Percentiles rank a stretch among this genome's conserved stretches.
Evolutionary conservation across 2,113 vertebrate genomes (phyloP).

Genomic region (Vulpes ferrilata): DNA sequence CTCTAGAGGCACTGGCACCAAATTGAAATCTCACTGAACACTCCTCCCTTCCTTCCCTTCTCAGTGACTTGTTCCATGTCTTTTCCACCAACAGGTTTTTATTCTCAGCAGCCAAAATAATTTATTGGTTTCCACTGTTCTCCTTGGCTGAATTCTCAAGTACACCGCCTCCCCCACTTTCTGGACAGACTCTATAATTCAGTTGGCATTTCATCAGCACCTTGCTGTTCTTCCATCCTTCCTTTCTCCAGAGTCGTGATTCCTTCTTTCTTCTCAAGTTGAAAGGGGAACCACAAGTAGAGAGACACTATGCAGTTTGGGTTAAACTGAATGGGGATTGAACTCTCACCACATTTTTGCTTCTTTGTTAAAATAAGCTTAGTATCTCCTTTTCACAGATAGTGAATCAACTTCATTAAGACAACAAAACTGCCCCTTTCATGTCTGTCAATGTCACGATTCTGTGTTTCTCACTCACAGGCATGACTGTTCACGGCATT

Average conservation of each 20-base stretch:
- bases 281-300: slow-evolving; percentile 57
- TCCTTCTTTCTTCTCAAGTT: slow-evolving; percentile 26
- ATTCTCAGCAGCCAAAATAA: slow-evolving; percentile 75
- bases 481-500: neutral
- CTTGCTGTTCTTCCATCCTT: slow-evolving; percentile 31
- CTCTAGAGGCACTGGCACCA: slow-evolving; percentile 12
- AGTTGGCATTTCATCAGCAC: slow-evolving; percentile 59
- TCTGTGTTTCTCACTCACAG: slow-evolving; percentile 48
- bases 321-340: slow-evolving; percentile 44
- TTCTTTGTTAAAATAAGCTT: slow-evolving; percentile 53
- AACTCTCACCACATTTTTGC: slow-evolving; percentile 47
- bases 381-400: neutral
- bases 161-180: slow-evolving; percentile 45
- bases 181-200: slow-evolving; percentile 74
- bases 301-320: slow-evolving; percentile 25
- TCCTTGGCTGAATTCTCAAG: slow-evolving; percentile 75
- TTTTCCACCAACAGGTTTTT: slow-evolving; percentile 70
- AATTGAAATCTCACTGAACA: neutral
- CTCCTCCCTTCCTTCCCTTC: neutral
- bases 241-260: neutral
- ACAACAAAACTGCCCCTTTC: neutral
- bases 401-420: neutral
- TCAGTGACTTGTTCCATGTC: slow-evolving; percentile 3
- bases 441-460: slow-evolving; percentile 39
- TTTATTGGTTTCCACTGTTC: slow-evolving; percentile 78